A percentile compares a stretch with the other conserved stretches of the same genome.
These are phyloP conservation scores for Catharus ustulatus DNA, from an alignment of 2,797 vertebrate species.

Conservation along the genomic window DNA sequence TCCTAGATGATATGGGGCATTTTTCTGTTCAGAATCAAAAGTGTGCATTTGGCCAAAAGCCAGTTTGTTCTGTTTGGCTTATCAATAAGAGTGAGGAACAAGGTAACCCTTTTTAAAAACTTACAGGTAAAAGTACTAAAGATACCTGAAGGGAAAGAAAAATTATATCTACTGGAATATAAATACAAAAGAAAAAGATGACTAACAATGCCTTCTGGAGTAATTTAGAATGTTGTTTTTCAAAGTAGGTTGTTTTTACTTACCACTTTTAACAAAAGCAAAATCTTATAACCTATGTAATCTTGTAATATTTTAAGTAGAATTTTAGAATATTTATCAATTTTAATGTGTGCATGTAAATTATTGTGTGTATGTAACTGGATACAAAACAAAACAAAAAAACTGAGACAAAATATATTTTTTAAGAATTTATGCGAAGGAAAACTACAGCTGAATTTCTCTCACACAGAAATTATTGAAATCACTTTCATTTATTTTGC, in stretches of 20 bases:
- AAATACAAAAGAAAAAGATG: background rate
- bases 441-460: background rate
- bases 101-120: background rate
- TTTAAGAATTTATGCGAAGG: background rate
- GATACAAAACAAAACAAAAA: background rate
- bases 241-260: background rate
- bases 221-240: background rate
- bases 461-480: background rate
- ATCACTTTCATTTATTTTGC: background rate
- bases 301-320: background rate
- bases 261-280: background rate
- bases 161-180: background rate
- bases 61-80: background rate
- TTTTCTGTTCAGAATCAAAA: background rate
- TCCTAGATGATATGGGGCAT: accelerated
- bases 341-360: background rate
- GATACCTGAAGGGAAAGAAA: background rate
- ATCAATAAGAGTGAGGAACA: background rate
- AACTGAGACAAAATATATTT: background rate
- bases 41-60: background rate
- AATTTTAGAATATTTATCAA: background rate
- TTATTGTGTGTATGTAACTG: background rate
- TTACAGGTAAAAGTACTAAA: background rate
- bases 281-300: background rate
- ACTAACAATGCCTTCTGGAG: accelerated